These are phyloP conservation scores for Rhagophthalmus giganteus DNA, from an alignment of 2,888 invertebrate species.

Conservation along the genomic window DNA sequence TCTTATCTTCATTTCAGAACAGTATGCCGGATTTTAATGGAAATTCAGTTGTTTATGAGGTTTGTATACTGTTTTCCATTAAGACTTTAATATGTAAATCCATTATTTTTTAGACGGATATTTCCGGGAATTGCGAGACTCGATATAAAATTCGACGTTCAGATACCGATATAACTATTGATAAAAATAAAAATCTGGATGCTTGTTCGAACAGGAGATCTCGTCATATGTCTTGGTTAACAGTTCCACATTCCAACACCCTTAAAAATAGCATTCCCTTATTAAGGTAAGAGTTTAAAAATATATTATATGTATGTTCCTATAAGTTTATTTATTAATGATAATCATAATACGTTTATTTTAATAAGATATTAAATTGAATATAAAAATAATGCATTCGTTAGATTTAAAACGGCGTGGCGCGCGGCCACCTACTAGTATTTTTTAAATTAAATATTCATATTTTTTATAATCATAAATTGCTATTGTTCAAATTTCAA, in stretches of 20 bases:
- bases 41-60: slow-evolving; percentile 31
- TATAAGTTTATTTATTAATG: too few species aligned
- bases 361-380: too few species aligned
- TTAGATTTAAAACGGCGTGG: too few species aligned
- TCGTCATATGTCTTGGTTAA: neutral
- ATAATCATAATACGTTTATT: too few species aligned
- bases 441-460: too few species aligned
- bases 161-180: neutral
- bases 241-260: neutral
- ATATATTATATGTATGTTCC: too few species aligned
- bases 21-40: slow-evolving; percentile 27
- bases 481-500: too few species aligned
- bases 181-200: neutral
- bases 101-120: neutral
- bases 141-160: neutral
- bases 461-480: too few species aligned
- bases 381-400: too few species aligned
- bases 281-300: neutral
- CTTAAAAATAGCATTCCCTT: neutral
- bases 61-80: slow-evolving; percentile 11
- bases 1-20: slow-evolving; percentile 37
- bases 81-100: too few species aligned
- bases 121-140: neutral
- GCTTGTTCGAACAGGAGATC: neutral
- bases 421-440: too few species aligned